Evolutionary conservation across 1,140 invertebrate species (phyloP), one percentile per base, ranked within the genome.

Genomic region (Odontomachus brunneus): DNA sequence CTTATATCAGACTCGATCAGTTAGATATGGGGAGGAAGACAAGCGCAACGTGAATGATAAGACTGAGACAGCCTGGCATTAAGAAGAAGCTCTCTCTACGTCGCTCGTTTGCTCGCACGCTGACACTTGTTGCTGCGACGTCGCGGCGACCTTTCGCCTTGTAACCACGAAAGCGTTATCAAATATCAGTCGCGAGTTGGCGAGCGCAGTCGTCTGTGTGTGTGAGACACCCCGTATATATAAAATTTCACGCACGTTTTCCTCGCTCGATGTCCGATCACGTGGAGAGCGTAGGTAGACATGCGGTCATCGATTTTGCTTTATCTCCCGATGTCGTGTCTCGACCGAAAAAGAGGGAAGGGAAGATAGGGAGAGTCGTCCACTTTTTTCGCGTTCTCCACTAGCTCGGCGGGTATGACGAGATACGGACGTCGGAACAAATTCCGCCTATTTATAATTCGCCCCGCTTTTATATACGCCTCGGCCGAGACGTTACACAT

Each of bases 81-180:
- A 74, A 48, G 48, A 65, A 81, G 62, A 57, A 44, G 78, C 48
- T 78, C 17, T 7, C 49, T 29, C n/a, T 55, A 49, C 19, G 19
- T 72, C n/a, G 17, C 15, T 7, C 14, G 1, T 7, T n/a, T 48
- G 51, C 15, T 12, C 17, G 9, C 22, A 63, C 33, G 33, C 59
- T 87, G 84, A 78, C 85, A 87, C 86, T 87, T 86, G 86, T 86
- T 87, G 81, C 86, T 86, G 49, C 29, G 51, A 1, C 29, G 48
- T 74, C 73, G 72, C 59, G 72, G 76, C 33, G 71, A 83, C 60
- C 51, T 72, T 71, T 62, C 44, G 11, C 26, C 4, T 63, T 51
- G 9, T 7, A 76, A 51, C 19, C 29, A 62, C 57, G 17, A 44
- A 44, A 14, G 14, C 1, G 7, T 75, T 49, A 33, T 75, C 44